Conservation (phyloP, 2,113 vertebrate genomes). For the Apodemus sylvaticus region DNA sequence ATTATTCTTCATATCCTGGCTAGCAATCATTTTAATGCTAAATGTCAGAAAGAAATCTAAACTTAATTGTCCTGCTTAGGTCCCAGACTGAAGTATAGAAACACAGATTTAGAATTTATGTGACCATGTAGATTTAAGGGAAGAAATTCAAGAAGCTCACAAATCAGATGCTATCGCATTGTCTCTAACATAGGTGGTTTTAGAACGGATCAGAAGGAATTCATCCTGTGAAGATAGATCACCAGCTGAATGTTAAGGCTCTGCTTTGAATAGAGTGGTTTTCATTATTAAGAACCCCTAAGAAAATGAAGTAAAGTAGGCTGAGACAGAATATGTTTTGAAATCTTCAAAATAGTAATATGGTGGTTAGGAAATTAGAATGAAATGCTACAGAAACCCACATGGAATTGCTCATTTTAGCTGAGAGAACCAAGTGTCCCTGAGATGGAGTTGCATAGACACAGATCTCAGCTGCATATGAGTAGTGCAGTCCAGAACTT, state of each 20-base stretch:
- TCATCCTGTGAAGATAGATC: background rate
- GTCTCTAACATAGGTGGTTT: background rate
- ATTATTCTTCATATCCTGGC: background rate
- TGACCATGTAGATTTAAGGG: constrained; percentile 3
- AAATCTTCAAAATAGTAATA: background rate
- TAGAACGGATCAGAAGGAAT: background rate
- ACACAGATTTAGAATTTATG: too few relatives aligned
- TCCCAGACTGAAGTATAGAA: background rate
- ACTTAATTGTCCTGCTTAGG: background rate
- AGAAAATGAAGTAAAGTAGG: background rate
- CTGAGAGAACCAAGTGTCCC: background rate
- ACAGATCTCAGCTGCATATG: background rate
- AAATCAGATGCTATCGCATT: background rate
- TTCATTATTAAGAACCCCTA: background rate
- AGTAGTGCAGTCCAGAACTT: background rate
- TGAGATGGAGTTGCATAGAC: background rate
- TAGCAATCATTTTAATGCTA: background rate
- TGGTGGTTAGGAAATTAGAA: background rate
- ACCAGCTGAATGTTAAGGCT: background rate
- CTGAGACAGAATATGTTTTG: background rate
- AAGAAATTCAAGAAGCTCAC: background rate
- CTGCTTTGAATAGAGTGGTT: background rate
- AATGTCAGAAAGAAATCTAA: background rate
- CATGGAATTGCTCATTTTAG: background rate
- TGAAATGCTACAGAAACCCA: background rate